phyloP scores from a whole-genome alignment of 2,888 invertebrate species.

The Creontiades dilutus region DNA sequence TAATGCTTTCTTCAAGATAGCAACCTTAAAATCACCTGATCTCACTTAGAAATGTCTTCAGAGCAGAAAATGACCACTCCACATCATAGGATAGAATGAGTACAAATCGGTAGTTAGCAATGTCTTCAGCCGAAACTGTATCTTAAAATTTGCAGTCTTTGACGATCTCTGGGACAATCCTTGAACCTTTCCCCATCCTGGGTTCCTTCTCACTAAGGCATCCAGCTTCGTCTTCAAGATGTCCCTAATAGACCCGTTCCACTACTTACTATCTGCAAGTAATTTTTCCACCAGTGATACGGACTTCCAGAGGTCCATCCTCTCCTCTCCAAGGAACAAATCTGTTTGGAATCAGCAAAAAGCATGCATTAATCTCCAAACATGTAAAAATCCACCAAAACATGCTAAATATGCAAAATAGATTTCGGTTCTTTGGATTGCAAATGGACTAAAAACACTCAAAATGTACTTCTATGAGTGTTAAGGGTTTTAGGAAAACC shows the following conservation, averaged over 20 bases:
- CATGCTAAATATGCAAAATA: too few relatives aligned
- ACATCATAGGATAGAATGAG: neutral
- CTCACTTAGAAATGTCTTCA: neutral
- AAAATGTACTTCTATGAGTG: too few relatives aligned
- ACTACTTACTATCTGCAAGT: neutral
- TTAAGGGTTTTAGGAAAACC: too few relatives aligned
- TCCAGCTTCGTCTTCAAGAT: neutral
- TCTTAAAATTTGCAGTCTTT: too few relatives aligned
- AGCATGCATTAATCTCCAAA: too few relatives aligned
- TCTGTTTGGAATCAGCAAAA: too few relatives aligned
- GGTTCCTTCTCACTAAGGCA: neutral
- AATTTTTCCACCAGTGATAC: neutral
- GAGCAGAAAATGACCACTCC: neutral
- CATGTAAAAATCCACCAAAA: too few relatives aligned
- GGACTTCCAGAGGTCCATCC: too few relatives aligned
- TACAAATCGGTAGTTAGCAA: neutral
- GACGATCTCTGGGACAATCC: neutral
- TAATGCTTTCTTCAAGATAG: neutral
- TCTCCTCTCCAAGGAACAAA: too few relatives aligned
- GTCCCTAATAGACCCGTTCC: neutral
- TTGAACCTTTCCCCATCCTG: conserved; percentile 1
- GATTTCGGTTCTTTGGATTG: too few relatives aligned
- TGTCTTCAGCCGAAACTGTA: neutral
- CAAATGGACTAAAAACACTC: too few relatives aligned
- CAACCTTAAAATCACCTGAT: conserved; percentile 28